Evolutionary conservation across 2,113 vertebrate genomes (phyloP), one percentile per base, ranked within the genome.

Genomic region (Eidolon helvum): DNA sequence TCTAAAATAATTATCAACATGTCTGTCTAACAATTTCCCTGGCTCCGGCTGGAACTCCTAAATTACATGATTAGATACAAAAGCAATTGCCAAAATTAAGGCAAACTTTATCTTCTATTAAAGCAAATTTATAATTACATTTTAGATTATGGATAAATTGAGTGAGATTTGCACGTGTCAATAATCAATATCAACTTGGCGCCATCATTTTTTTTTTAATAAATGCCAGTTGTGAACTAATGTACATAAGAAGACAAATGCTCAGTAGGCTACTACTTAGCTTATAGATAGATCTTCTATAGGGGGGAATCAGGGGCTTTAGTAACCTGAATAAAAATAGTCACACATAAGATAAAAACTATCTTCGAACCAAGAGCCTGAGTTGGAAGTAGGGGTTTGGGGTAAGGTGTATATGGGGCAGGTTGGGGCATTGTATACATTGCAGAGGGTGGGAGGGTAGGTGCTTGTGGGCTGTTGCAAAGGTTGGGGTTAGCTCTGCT

Each of bases 251-350:
- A 66, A 15, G 50, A 21, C 33, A 45, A 50, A 65, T 63, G 45
- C 35, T 82, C 79, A n/a, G 38, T 65, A 63, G 14, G 38, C 79
- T 59, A 11, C 61, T 89, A 43, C 40, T 89, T 50, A 71, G 19
- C 45, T 87, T 63, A 28, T 1, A 75, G 80, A 69, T 30, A 68
- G 33, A 50, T 9, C 65, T 3, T 8, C 18, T 63, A 71, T 24
- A 38, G 69, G 48, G 66, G 84, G 48, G 38, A 88, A 72, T 84
- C 7, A 6, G 21, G 33, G 7, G 3, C 7, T 59, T 91, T 59
- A 89, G n/a, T 72, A 74, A 35, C n/a, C 77, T 30, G 9, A 75
- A 83, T 66, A 83, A 65, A 91, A 93, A 84, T 5, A 43, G 68
- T 74, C 35, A 88, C 43, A 14, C n/a, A 19, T 19, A 11, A 7